Percentiles rank a stretch among this genome's conserved stretches.
Evolutionary conservation across 2,113 vertebrate genomes (phyloP).

Genomic region (Corythoichthys intestinalis): DNA sequence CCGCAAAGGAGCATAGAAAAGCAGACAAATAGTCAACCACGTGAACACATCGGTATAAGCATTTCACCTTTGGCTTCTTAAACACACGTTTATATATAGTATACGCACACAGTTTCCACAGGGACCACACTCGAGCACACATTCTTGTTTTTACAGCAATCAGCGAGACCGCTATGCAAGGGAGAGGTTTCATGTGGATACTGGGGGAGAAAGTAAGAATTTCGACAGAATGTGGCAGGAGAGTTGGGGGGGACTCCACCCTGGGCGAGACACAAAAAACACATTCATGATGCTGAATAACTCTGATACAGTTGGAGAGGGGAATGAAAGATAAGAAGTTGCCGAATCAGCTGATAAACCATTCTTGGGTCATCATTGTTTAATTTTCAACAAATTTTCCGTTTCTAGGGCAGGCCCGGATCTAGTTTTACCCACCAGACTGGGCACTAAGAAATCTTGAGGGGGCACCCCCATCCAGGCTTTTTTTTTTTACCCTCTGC

Average conservation of each 20-base stretch:
- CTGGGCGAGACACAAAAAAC: constrained; percentile 41
- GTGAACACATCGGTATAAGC: not conserved
- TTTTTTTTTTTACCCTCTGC: too few species aligned
- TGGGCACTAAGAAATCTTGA: too few species aligned
- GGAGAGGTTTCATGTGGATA: constrained; percentile 21
- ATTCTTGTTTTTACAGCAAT: constrained; percentile 15
- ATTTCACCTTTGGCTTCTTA: not conserved
- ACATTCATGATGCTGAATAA: constrained; percentile 42
- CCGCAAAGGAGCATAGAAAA: constrained; percentile 13
- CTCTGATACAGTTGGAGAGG: constrained; percentile 23
- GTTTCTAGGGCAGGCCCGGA: not conserved
- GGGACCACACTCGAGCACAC: constrained; percentile 8
- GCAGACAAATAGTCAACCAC: not conserved
- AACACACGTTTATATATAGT: not conserved
- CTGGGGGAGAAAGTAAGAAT: constrained; percentile 8
- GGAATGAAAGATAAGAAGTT: constrained; percentile 15
- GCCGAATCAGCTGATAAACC: constrained; percentile 37
- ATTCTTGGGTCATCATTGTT: not conserved
- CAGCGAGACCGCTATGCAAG: constrained; percentile 13
- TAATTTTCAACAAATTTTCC: not conserved
- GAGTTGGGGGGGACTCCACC: constrained; percentile 37
- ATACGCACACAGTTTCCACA: constrained; percentile 6
- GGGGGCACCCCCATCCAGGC: too few species aligned
- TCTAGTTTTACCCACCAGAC: too few species aligned
- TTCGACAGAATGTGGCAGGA: constrained; percentile 20